A percentile compares a stretch with the other conserved stretches of the same genome.
These are phyloP conservation scores for Noctua fimbriata DNA, from an alignment of 2,888 invertebrate genomes.

Conservation along the genomic window DNA sequence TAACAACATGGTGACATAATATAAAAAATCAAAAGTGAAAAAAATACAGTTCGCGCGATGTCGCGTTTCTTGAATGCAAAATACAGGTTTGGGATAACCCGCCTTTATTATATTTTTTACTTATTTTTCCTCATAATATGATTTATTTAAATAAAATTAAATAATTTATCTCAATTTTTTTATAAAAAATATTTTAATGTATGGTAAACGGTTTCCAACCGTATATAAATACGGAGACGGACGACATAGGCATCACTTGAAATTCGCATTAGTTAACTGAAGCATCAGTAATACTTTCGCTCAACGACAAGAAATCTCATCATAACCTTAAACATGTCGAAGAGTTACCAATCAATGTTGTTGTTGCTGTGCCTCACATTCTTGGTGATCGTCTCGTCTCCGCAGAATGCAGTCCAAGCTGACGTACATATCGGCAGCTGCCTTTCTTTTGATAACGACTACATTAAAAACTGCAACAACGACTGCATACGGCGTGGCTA, in stretches of 20 bases:
- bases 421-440: slow-evolving; percentile 69
- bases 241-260: slow-evolving; percentile 17
- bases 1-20: slow-evolving; percentile 32
- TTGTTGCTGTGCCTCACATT: slow-evolving; percentile 63
- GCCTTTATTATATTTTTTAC: not conserved
- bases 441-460: too few relatives aligned
- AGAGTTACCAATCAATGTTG: slow-evolving; percentile 38
- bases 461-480: slow-evolving; percentile 67
- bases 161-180: too few relatives aligned
- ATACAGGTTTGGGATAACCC: slow-evolving; percentile 27
- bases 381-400: slow-evolving; percentile 67
- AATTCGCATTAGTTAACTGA: slow-evolving; percentile 18
- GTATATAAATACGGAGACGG: slow-evolving; percentile 32
- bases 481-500: slow-evolving; percentile 67
- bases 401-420: slow-evolving; percentile 62
- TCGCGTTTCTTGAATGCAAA: slow-evolving; percentile 8
- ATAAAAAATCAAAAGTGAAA: slow-evolving; percentile 4
- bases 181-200: too few relatives aligned
- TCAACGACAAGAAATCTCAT: slow-evolving; percentile 12
- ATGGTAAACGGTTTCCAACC: not conserved
- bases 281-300: slow-evolving; percentile 18
- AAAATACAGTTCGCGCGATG: not conserved
- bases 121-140: slow-evolving; percentile 31
- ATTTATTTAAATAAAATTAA: too few relatives aligned
- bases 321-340: slow-evolving; percentile 33